Base-by-base conservation (phyloP, 2,888 invertebrate genomes). In the Chrysolina oricalcia region DNA sequence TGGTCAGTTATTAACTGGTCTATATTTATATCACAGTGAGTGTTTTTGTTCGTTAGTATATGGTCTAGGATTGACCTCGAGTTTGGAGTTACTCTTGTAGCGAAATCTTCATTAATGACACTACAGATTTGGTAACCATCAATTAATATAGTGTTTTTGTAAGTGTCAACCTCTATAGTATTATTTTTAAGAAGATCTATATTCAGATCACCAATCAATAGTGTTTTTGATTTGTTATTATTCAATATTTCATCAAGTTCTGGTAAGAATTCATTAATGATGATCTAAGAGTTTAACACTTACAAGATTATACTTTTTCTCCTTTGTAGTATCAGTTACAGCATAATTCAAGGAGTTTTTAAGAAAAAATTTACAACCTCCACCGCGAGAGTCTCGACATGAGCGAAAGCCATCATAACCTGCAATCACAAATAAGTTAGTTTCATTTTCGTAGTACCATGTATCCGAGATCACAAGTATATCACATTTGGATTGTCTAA, bases 341-440 rank as follows among this genome's bases (percentile, higher is more conserved):
- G 2, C 19, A 13, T 15, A 66, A n/a, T n/a, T n/a, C n/a, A n/a
- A n/a, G 23, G 27, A 27, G 50, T 66, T 48, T 66, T 27, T 66
- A 50, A 66, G 15, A 50, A 66, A 65, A 48, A 66, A 50, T 66
- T 48, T 50, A 50, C 66, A 66, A 15, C 50, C 66, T 48, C 50
- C 66, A 48, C 66, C 66, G n/a, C 66, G 66, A 66, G 66, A n/a
- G 27, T 65, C 46, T 43, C 21, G n/a, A 65, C 65, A 65, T 65
- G 65, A 65, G 46, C 46, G 65, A 46, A 65, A n/a, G n/a, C n/a
- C n/a, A n/a, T n/a, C n/a, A n/a, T n/a, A n/a, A n/a, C n/a, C n/a
- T n/a, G n/a, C n/a, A n/a, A n/a, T n/a, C n/a, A n/a, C n/a, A n/a
- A n/a, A n/a, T n/a, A n/a, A n/a, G n/a, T n/a, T n/a, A n/a, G n/a